Evolutionary conservation across 1,140 invertebrate species (phyloP).

Genomic region (Drosophila ficusphila): DNA sequence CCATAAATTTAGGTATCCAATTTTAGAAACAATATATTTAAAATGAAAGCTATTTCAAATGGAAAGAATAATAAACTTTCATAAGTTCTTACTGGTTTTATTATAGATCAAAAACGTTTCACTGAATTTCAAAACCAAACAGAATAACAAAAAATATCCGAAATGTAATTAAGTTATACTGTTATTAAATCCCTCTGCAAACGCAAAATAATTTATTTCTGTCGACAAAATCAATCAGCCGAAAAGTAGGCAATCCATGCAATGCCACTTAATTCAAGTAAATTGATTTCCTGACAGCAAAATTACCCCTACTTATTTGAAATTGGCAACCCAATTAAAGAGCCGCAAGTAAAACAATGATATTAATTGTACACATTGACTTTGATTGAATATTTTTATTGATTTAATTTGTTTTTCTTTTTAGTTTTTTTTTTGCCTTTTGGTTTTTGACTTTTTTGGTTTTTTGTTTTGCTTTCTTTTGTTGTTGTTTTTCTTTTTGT

Average conservation of each 20-base stretch:
- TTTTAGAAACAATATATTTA: too few species aligned
- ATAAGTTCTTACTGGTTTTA: too few species aligned
- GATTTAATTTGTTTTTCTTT: constrained; percentile 11
- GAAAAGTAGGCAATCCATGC: constrained; percentile 6
- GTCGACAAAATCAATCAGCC: neutral
- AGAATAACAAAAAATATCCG: too few species aligned
- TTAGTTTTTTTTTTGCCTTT: constrained; percentile 22
- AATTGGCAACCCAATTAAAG: neutral
- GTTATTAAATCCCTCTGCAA: too few species aligned
- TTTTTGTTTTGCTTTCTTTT: constrained; percentile 14
- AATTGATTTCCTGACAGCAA: constrained; percentile 4
- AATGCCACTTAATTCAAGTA: neutral
- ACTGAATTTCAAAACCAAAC: too few species aligned
- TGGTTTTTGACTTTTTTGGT: constrained; percentile 21
- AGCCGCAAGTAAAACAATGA: neutral
- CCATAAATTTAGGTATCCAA: neutral
- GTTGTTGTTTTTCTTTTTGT: constrained; percentile 3
- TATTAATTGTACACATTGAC: constrained; percentile 32
- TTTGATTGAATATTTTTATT: constrained; percentile 38
- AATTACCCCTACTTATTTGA: neutral
- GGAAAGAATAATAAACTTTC: too few species aligned
- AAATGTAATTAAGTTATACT: too few species aligned
- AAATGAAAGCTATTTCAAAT: too few species aligned
- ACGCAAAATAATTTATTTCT: neutral
- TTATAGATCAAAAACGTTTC: too few species aligned